These are phyloP conservation scores for Invenusta paracnida DNA, from an alignment of 2,888 invertebrate genomes.

Conservation along the genomic window DNA sequence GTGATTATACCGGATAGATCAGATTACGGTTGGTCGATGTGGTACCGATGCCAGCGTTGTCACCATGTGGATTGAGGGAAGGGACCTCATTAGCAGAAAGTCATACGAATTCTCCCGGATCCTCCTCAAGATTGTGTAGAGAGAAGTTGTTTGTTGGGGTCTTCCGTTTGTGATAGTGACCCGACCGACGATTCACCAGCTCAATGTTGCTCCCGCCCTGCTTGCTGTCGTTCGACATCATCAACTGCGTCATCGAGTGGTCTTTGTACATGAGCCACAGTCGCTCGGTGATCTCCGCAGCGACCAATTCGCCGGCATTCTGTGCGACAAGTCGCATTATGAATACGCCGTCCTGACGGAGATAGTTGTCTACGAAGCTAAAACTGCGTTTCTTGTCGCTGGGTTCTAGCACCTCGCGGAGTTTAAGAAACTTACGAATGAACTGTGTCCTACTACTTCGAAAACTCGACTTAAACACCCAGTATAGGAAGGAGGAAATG, in stretches of 20 bases:
- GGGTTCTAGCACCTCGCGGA: conserved; percentile 42
- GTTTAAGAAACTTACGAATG: conserved; percentile 44
- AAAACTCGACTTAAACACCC: conserved; percentile 58
- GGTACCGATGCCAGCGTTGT: too few species aligned
- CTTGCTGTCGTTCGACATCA: neutral
- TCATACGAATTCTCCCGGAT: conserved; percentile 41
- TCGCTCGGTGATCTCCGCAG: conserved; percentile 42
- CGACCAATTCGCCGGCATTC: conserved; percentile 46
- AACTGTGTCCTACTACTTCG: conserved; percentile 52
- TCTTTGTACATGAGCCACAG: conserved; percentile 40
- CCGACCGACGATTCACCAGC: neutral
- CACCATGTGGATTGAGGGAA: too few species aligned
- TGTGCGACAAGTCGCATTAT: conserved; percentile 45
- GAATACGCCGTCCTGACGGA: conserved; percentile 47
- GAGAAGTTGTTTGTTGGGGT: neutral
- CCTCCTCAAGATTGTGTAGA: conserved; percentile 38
- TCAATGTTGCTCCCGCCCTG: conserved; percentile 1
- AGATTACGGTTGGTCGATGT: too few species aligned
- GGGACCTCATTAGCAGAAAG: neutral
- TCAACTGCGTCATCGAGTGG: neutral
- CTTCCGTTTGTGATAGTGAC: conserved; percentile 1
- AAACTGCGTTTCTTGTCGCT: conserved; percentile 42
- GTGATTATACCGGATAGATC: too few species aligned
- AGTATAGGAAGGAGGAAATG: conserved; percentile 59
- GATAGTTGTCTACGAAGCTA: conserved; percentile 44